phyloP scores from a whole-genome alignment of 2,888 invertebrate species.

The Dusona sp. region DNA sequence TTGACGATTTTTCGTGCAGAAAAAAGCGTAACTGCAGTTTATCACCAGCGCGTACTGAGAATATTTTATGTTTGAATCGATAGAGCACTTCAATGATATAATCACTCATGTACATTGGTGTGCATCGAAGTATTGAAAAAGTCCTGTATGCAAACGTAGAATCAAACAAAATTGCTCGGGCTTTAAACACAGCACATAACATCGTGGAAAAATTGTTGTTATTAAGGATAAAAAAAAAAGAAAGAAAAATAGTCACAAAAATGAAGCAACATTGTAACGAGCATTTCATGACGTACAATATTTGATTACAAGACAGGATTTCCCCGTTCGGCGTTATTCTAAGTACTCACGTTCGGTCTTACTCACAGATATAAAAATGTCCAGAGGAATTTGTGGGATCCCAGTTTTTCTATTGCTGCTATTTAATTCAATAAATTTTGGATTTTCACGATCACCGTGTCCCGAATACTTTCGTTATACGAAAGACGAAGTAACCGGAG shows the following conservation, averaged over 20 bases:
- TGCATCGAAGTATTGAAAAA: background rate
- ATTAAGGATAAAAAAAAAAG: background rate
- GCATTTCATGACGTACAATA: background rate
- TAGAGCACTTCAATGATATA: conserved; percentile 16
- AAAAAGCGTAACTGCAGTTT: conserved; percentile 31
- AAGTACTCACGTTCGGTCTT: background rate
- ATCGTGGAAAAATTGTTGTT: background rate
- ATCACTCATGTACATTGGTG: conserved; percentile 1
- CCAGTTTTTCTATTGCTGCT: conserved; percentile 54
- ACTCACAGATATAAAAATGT: conserved; percentile 46
- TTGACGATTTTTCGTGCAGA: conserved; percentile 38
- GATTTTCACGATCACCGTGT: conserved; percentile 73
- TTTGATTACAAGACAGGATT: conserved; percentile 14
- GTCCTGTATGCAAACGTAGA: background rate
- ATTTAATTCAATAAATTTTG: conserved; percentile 33
- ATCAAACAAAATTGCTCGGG: background rate
- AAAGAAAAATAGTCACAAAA: background rate
- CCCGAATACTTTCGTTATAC: conserved; percentile 77
- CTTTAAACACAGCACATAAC: too few species aligned
- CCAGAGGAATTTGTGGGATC: conserved; percentile 31
- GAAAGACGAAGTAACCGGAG: conserved; percentile 69
- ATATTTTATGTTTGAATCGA: conserved; percentile 30
- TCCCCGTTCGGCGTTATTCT: background rate
- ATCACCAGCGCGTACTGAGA: conserved; percentile 6
- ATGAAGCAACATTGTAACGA: background rate